These are phyloP conservation scores for Penaeus indicus DNA, from an alignment of 1,140 invertebrate genomes.

Conservation along the genomic window DNA sequence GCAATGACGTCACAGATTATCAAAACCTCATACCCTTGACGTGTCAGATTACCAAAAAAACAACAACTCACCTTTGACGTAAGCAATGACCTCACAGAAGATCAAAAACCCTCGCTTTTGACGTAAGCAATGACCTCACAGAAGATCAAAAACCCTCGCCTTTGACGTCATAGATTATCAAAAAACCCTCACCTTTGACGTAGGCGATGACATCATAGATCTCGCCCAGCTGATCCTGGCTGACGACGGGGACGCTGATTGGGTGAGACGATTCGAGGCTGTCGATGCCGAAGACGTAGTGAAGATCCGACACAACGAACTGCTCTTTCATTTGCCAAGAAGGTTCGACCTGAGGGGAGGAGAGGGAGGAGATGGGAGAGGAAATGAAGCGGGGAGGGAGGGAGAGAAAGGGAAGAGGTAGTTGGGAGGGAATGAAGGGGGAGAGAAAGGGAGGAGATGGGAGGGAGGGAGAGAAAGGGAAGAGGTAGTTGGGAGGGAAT, in stretches of 20 bases:
- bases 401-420: not conserved
- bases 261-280: conserved; percentile 90
- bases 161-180: conserved; percentile 72
- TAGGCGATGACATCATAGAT: conserved; percentile 92
- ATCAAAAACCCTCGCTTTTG: too few species aligned
- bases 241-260: conserved; percentile 86
- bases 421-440: not conserved
- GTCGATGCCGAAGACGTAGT: conserved; percentile 86
- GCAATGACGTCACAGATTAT: too few species aligned
- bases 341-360: conserved; percentile 40
- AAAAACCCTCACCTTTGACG: too few species aligned
- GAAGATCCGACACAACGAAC: conserved; percentile 71
- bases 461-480: too few species aligned
- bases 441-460: too few species aligned
- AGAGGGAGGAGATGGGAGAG: not conserved
- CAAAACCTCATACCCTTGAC: too few species aligned
- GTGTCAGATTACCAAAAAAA: too few species aligned
- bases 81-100: too few species aligned
- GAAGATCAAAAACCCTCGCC: too few species aligned
- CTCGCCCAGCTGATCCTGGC: conserved; percentile 92
- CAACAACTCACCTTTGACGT: too few species aligned
- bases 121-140: too few species aligned
- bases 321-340: conserved; percentile 49
- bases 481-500: too few species aligned
- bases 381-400: not conserved